phyloP scores from a whole-genome alignment of 2,113 vertebrate species.

The Psammodynastes pulverulentus region DNA sequence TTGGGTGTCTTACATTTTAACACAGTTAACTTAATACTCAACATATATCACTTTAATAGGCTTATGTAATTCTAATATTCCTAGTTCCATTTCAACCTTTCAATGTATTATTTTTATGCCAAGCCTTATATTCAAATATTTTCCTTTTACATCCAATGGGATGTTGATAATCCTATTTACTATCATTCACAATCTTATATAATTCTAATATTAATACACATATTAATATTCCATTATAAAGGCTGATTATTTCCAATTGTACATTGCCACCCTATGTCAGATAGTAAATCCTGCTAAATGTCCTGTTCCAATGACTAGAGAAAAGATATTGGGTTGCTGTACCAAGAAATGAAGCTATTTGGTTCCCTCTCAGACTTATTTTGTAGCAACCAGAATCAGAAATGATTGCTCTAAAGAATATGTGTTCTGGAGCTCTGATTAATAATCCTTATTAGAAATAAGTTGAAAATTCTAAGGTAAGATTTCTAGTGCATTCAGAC shows the following conservation, averaged over 20 bases:
- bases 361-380: background rate
- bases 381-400: background rate
- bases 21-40: too few species aligned
- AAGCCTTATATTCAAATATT: too few species aligned
- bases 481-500: background rate
- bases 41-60: too few species aligned
- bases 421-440: background rate
- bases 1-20: too few species aligned
- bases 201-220: too few species aligned
- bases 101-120: too few species aligned
- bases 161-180: too few species aligned
- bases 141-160: too few species aligned
- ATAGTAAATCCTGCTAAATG: background rate
- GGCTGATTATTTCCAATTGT: background rate
- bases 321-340: background rate
- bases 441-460: background rate
- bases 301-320: background rate
- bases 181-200: too few species aligned
- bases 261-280: background rate
- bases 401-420: background rate
- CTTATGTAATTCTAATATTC: too few species aligned
- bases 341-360: background rate
- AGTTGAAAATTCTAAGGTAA: background rate
- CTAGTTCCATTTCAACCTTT: too few species aligned
- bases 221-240: too few species aligned